Evolutionary conservation across 2,113 vertebrate genomes (phyloP).

Genomic region (Passer montanus): DNA sequence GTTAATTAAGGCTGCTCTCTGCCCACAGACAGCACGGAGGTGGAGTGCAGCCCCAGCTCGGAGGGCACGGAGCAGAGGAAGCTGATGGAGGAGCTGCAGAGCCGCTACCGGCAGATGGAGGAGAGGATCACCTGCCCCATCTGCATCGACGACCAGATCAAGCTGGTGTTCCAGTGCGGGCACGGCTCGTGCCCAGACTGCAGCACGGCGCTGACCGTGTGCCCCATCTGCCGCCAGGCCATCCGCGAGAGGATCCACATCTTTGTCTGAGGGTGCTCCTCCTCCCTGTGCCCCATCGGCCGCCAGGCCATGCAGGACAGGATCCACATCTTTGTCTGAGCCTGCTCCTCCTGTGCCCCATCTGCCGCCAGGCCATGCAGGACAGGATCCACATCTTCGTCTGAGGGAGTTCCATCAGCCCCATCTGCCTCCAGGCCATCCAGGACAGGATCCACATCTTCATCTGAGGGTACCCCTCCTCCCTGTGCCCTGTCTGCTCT

Average conservation of each 20-base stretch:
- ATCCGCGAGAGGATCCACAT: slow-evolving; percentile 94
- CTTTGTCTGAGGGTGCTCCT: slow-evolving; percentile 70
- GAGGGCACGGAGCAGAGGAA: slow-evolving; percentile 88
- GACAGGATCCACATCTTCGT: no score
- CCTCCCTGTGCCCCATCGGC: slow-evolving; percentile 88
- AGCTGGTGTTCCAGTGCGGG: slow-evolving; percentile 97
- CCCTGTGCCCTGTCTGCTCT: no score
- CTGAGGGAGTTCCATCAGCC: no score
- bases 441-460: slow-evolving; percentile 93
- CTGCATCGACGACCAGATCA: slow-evolving; percentile 98
- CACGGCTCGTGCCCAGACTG: slow-evolving; percentile 95
- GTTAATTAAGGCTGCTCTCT: neutral
- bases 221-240: slow-evolving; percentile 95
- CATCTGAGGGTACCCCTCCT: neutral
- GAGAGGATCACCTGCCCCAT: slow-evolving; percentile 98
- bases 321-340: no score
- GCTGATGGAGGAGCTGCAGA: slow-evolving; percentile 97
- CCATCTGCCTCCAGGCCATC: slow-evolving; percentile 55
- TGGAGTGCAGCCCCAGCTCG: slow-evolving; percentile 80
- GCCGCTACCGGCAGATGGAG: slow-evolving; percentile 97
- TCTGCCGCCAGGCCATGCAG: no score
- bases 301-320: slow-evolving; percentile 88
- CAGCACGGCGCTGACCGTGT: slow-evolving; percentile 88
- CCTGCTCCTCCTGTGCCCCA: no score
- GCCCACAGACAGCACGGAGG: slow-evolving; percentile 90